phyloP scores from a whole-genome alignment of 2,888 invertebrate species.

The Dromius quadrimaculatus region DNA sequence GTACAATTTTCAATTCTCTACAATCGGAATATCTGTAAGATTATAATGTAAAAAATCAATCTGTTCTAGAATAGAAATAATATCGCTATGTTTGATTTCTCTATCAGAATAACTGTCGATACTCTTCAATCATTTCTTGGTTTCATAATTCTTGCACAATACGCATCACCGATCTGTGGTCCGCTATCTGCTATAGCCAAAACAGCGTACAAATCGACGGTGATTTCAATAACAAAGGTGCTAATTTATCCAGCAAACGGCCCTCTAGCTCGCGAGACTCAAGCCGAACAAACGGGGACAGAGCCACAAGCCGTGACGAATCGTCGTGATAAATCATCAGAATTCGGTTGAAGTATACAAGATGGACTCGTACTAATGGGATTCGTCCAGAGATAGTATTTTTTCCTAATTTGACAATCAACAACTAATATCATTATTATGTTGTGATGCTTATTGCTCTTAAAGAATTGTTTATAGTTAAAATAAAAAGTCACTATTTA shows the following conservation, averaged over 20 bases:
- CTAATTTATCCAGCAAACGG: constrained; percentile 49
- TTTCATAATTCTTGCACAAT: constrained; percentile 5
- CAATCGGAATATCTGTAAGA: no score
- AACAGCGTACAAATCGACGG: constrained; percentile 38
- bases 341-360: neutral
- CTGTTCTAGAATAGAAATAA: no score
- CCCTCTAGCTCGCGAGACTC: constrained; percentile 20
- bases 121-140: neutral
- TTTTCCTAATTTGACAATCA: no score
- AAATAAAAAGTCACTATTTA: no score
- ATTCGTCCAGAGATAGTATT: neutral
- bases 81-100: constrained; percentile 6
- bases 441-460: no score
- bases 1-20: no score
- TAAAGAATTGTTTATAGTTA: no score
- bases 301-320: constrained; percentile 43
- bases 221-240: constrained; percentile 52
- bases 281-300: constrained; percentile 40
- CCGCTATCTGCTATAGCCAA: neutral
- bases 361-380: neutral
- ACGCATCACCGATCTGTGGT: neutral
- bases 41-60: no score
- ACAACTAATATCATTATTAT: no score
- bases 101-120: neutral
- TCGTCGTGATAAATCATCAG: constrained; percentile 47